phyloP scores from a whole-genome alignment of 1,140 invertebrate genomes.

The Lepidotrigona ventralis region DNA sequence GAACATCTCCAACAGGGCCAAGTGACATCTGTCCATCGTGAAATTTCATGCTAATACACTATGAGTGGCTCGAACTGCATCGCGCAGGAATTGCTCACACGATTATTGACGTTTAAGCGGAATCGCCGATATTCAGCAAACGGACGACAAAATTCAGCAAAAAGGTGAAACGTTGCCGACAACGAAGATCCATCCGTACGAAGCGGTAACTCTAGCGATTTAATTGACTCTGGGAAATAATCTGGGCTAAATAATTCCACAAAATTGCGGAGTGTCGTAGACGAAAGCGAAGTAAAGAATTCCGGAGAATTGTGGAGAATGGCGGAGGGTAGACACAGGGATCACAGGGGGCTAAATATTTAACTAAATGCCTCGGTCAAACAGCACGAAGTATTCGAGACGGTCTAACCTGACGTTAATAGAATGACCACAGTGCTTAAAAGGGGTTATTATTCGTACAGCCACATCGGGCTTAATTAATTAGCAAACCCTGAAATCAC shows the following conservation, averaged over 20 bases:
- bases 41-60: slow-evolving; percentile 29
- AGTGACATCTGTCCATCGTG: slow-evolving; percentile 33
- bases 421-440: background rate
- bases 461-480: slow-evolving; percentile 13
- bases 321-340: background rate
- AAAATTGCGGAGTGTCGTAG: background rate
- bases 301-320: too few relatives aligned
- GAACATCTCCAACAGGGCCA: slow-evolving; percentile 5
- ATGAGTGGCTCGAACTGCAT: background rate
- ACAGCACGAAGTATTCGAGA: background rate
- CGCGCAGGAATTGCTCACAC: background rate
- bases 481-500: background rate
- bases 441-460: background rate
- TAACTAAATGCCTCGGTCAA: background rate
- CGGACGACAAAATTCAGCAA: background rate
- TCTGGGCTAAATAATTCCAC: background rate
- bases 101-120: background rate
- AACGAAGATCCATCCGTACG: background rate
- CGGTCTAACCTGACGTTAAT: too few relatives aligned
- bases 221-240: background rate
- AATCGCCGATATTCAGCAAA: background rate
- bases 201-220: background rate
- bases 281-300: background rate
- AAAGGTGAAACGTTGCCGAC: background rate
- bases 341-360: background rate